Evolutionary conservation across 1,140 invertebrate species (phyloP).

Genomic region (Campoletis sonorensis): DNA sequence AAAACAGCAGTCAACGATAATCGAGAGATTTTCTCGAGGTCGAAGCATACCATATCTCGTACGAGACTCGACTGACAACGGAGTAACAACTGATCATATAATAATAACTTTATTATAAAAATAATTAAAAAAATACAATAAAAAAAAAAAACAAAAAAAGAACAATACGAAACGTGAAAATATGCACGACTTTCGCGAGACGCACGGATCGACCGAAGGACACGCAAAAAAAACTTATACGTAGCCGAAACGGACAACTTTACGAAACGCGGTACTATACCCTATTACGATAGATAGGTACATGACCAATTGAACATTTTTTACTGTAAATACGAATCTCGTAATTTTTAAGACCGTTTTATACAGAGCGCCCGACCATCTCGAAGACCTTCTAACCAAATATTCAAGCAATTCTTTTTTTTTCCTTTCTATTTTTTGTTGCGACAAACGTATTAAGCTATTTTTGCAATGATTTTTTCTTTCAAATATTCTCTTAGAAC

Average conservation of each 20-base stretch:
- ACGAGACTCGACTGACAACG: constrained; percentile 68
- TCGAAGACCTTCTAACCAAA: neutral
- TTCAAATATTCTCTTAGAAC: neutral
- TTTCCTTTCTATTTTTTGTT: neutral
- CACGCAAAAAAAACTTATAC: constrained; percentile 57
- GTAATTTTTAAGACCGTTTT: constrained; percentile 72
- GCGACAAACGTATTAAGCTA: too few species aligned
- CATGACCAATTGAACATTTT: constrained; percentile 75
- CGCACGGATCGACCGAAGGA: constrained; percentile 68
- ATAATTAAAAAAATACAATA: constrained; percentile 16
- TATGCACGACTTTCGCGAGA: constrained; percentile 67
- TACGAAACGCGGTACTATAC: constrained; percentile 69
- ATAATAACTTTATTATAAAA: neutral
- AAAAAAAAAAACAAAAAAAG: constrained; percentile 58
- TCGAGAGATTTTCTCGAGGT: constrained; percentile 44
- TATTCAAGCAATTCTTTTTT: constrained; percentile 8
- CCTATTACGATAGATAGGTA: constrained; percentile 69
- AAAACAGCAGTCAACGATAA: constrained; percentile 58
- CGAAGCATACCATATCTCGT: constrained; percentile 58
- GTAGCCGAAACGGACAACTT: constrained; percentile 69
- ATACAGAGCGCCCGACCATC: constrained; percentile 67
- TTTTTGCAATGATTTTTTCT: neutral
- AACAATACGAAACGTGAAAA: constrained; percentile 50
- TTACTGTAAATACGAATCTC: constrained; percentile 76
- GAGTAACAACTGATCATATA: constrained; percentile 11